A percentile compares a stretch with the other conserved stretches of the same genome.
phyloP scores from a whole-genome alignment of 2,888 invertebrate species.

The Nomada ruficornis region DNA sequence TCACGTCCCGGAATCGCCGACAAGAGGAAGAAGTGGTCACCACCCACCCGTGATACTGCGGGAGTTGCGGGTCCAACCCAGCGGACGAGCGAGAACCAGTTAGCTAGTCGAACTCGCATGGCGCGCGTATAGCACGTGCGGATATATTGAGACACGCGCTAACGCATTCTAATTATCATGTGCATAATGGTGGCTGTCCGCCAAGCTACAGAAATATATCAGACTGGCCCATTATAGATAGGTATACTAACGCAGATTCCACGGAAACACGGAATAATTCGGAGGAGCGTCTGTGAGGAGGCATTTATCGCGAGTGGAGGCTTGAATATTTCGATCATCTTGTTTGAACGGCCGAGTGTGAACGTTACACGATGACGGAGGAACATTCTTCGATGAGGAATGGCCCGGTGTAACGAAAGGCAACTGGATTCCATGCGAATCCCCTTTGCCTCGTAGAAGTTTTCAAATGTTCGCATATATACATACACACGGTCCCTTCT shows the following conservation, averaged over 20 bases:
- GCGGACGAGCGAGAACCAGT: slow-evolving; percentile 52
- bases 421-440: slow-evolving; percentile 1
- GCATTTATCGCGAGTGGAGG: slow-evolving; percentile 46
- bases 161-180: slow-evolving; percentile 85
- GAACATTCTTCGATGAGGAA: slow-evolving; percentile 26
- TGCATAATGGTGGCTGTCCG: slow-evolving; percentile 84
- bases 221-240: slow-evolving; percentile 80
- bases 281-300: neutral
- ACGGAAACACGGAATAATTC: slow-evolving; percentile 49
- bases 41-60: slow-evolving; percentile 47
- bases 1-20: slow-evolving; percentile 42
- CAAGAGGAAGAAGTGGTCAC: slow-evolving; percentile 48
- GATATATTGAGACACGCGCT: slow-evolving; percentile 84
- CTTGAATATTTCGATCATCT: slow-evolving; percentile 28
- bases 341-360: slow-evolving; percentile 6
- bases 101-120: slow-evolving; percentile 60
- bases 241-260: slow-evolving; percentile 74
- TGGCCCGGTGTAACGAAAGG: slow-evolving; percentile 24
- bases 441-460: neutral
- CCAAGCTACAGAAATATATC: slow-evolving; percentile 84
- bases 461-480: neutral
- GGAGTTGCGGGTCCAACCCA: slow-evolving; percentile 46
- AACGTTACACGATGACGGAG: slow-evolving; percentile 25
- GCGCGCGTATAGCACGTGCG: slow-evolving; percentile 74
- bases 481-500: too few species aligned